phyloP scores from a whole-genome alignment of 1,140 invertebrate species.

The Drosophila kohkoa region DNA sequence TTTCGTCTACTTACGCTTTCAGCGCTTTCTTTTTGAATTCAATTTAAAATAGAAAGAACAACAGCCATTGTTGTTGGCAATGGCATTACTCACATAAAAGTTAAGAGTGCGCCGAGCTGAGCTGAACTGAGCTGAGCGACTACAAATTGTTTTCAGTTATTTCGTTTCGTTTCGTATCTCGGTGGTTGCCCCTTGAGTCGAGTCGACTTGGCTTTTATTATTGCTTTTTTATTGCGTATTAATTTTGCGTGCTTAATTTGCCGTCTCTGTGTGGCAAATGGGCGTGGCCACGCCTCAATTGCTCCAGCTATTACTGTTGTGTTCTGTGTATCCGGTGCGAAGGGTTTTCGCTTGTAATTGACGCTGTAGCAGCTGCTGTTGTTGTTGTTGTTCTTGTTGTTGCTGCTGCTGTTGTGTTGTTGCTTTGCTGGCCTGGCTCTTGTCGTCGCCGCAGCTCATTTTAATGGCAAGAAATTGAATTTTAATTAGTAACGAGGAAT shows the following conservation, averaged over 20 bases:
- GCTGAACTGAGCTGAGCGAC: constrained; percentile 33
- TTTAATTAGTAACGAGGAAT: constrained; percentile 83
- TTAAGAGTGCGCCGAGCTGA: constrained; percentile 29
- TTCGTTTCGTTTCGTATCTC: constrained; percentile 21
- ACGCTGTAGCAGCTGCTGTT: constrained; percentile 55
- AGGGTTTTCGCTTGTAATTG: constrained; percentile 73
- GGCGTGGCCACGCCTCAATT: constrained; percentile 52
- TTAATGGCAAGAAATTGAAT: constrained; percentile 84
- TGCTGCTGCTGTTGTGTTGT: constrained; percentile 22
- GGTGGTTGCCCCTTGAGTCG: constrained; percentile 1
- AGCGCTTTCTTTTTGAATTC: constrained; percentile 17
- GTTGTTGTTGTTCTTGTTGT: constrained; percentile 26
- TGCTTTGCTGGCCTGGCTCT: constrained; percentile 25
- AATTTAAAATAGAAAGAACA: constrained; percentile 39
- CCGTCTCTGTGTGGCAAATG: constrained; percentile 34
- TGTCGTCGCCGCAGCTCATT: constrained; percentile 62
- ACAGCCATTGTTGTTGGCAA: not conserved
- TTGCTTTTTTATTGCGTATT: constrained; percentile 84
- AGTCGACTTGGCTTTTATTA: constrained; percentile 72
- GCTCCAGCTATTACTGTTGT: constrained; percentile 24
- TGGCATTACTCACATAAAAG: constrained; percentile 47
- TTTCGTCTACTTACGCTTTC: constrained; percentile 10
- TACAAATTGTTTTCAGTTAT: constrained; percentile 77
- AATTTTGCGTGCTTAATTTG: constrained; percentile 84
- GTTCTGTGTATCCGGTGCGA: constrained; percentile 44